Conservation (phyloP, 1,140 invertebrate genomes). For the Cyphomyrmex costatus region DNA sequence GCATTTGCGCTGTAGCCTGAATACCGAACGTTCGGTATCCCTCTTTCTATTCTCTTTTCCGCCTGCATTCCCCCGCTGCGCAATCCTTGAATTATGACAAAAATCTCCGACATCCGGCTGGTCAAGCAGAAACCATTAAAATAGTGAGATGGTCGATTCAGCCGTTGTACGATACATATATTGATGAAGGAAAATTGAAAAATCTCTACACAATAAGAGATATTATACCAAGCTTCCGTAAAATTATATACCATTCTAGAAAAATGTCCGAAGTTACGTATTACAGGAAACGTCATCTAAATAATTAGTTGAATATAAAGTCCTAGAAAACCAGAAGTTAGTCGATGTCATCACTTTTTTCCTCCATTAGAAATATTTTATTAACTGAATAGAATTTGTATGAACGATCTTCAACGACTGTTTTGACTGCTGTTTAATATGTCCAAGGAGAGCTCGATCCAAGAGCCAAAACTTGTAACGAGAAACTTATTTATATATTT, state of each 20-base stretch:
- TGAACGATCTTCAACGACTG: too few relatives aligned
- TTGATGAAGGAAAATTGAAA: neutral
- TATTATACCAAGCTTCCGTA: neutral
- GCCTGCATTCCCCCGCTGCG: neutral
- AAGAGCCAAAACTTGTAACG: too few relatives aligned
- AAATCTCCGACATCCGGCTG: slow-evolving; percentile 23
- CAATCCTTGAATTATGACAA: slow-evolving; percentile 17
- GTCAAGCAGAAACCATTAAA: slow-evolving; percentile 20
- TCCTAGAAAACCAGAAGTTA: too few relatives aligned
- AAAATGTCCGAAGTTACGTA: neutral
- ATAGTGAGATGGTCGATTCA: neutral
- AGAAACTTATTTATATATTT: too few relatives aligned
- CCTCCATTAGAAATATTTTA: too few relatives aligned
- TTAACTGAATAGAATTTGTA: too few relatives aligned
- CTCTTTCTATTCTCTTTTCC: neutral
- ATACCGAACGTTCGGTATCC: slow-evolving; percentile 72
- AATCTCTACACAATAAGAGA: slow-evolving; percentile 1
- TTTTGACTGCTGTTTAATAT: too few relatives aligned
- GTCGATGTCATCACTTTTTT: too few relatives aligned
- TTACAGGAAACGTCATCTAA: neutral
- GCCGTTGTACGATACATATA: neutral
- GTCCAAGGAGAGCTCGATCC: too few relatives aligned
- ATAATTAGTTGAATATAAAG: neutral
- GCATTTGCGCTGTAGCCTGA: slow-evolving; percentile 74
- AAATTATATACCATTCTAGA: neutral